phyloP scores from a whole-genome alignment of 2,888 invertebrate species.

The Drosophila setosimentum region DNA sequence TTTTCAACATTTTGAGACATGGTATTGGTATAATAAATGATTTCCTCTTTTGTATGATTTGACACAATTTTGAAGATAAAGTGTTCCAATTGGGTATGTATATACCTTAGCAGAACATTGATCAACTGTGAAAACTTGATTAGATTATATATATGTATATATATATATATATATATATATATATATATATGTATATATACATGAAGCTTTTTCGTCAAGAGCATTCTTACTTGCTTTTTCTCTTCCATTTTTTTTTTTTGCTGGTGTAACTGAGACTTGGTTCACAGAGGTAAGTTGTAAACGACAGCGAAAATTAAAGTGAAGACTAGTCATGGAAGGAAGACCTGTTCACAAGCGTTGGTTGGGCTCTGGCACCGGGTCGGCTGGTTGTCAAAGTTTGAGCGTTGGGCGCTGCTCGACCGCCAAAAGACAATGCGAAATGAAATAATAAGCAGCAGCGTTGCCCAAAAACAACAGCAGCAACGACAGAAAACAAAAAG shows the following conservation, averaged over 20 bases:
- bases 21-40: not conserved
- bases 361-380: constrained; percentile 42
- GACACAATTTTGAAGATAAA: not conserved
- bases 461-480: constrained; percentile 1
- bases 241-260: not conserved
- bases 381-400: constrained; percentile 48
- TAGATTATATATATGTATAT: too few species aligned
- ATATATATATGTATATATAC: not conserved
- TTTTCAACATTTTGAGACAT: not conserved
- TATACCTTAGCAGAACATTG: not conserved
- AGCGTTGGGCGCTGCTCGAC: constrained; percentile 44
- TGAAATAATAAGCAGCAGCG: constrained; percentile 44
- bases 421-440: constrained; percentile 61
- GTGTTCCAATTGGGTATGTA: not conserved
- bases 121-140: not conserved
- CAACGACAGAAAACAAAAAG: constrained; percentile 14
- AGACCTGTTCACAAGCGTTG: constrained; percentile 33
- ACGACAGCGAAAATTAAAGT: constrained; percentile 40
- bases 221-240: constrained; percentile 22
- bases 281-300: constrained; percentile 29
- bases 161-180: not conserved
- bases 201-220: not conserved
- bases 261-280: constrained; percentile 46
- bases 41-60: not conserved
- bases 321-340: constrained; percentile 27